Evolutionary conservation across 1,140 invertebrate genomes (phyloP), one percentile per base, ranked within the genome.

Genomic region (Drosophila navojoa): DNA sequence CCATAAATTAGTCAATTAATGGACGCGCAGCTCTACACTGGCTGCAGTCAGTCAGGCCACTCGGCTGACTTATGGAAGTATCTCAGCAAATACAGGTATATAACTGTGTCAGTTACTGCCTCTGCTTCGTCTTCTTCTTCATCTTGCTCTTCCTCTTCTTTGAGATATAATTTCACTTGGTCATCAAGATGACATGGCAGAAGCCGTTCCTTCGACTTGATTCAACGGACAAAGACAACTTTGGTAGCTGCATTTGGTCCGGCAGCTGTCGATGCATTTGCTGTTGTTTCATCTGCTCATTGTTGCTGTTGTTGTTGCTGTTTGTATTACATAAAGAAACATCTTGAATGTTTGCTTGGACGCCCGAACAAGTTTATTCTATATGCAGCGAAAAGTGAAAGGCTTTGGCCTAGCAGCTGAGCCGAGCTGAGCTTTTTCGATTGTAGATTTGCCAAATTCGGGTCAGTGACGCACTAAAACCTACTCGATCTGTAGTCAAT

Each of bases 401-500:
- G 82, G 82, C 76, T 68, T 76, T 50, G 69, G 69, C 63, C 69
- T 63, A 53, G 61, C 50, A 66, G 38, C 61, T 76, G 52, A 49
- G 38, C 61, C 71, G 52, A 49, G 15, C 10, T 15, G 19, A 22
- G 9, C 7, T n/a, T 47, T 59, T 53, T 61, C 59, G 52, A 77
- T 75, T 68, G 68, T 73, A 71, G 29, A 47, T 59, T 40, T n/a
- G 19, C 35, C 62, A 63, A 67, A 87, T 77, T 67, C 77, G 79
- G 81, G 82, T 87, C 82, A 87, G 79, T 82, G 84, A 82, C 79
- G 79, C 82, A 87, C 72, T 86, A 79, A 86, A 79, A 84, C 64
- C 45, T 45, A 44, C 70, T 81, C 61, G 47, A 40, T 35, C 13
- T 22, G 25, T 38, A 50, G 19, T 58, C 53, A 49, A 11, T 60